Base-by-base conservation (phyloP, 1,140 invertebrate genomes). In the Rhopalosiphum maidis region DNA sequence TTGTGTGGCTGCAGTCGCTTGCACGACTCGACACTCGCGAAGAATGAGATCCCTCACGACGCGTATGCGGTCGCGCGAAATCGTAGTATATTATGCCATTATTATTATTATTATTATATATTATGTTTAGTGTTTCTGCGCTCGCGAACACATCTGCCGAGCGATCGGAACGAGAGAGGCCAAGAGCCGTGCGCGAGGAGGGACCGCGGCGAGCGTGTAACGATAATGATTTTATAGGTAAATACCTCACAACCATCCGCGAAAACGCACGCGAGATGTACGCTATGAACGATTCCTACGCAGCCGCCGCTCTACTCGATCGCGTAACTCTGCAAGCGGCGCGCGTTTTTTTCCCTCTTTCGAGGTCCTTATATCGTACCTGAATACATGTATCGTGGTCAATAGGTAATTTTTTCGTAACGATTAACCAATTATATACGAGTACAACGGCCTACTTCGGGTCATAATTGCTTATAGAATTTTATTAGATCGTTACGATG, bases 401-500 rank as follows among this genome's bases (percentile, higher is more conserved):
- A 68, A 68, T n/a, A n/a, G 30, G 60, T n/a, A 15, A 77, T 77
- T 77, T 77, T 60, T 77, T 77, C 82, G 82, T 83, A 83, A 83
- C 82, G 82, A 83, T 83, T 41, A 83, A 83, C 82, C 82, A 83
- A 83, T 83, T 83, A 83, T 23, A 11, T 37, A 7, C n/a, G 15
- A 77, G 60, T 68, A 68, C 54, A 9, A 77, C 37, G 82, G 35
- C 35, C 82, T 37, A 83, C 37, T 37, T 83, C 22, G 37, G 22
- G 37, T 41, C 82, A 23, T 83, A 83, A 83, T 83, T 83, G 82
- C 82, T 83, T 41, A 83, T 23, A 83, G 41, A 23, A 83, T 83
- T 83, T 83, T 83, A 83, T 83, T 83, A 83, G 37, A 83, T 83
- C 82, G 82, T 83, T 83, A 83, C 37, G 82, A 35, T 41, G 82